Conservation (phyloP, 2,113 vertebrate species). For the Nestor notabilis region DNA sequence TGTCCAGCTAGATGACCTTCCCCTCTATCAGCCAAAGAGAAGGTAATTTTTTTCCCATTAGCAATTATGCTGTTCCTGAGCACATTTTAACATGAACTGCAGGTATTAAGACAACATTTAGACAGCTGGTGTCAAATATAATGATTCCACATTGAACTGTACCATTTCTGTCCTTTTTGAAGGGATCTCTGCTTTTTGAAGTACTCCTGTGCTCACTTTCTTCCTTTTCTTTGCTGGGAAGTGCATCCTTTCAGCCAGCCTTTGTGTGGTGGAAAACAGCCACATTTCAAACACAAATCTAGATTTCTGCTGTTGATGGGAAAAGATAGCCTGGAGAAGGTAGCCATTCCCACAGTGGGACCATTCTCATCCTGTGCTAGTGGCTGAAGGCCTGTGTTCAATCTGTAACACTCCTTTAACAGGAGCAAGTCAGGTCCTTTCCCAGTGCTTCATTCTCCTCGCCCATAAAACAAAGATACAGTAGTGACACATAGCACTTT, state of each 20-base stretch:
- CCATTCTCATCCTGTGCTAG: background rate
- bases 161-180: background rate
- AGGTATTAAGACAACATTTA: background rate
- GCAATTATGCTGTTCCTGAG: background rate
- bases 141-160: background rate
- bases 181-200: background rate
- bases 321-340: background rate
- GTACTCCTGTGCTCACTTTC: background rate
- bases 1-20: background rate
- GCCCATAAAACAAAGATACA: background rate
- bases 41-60: background rate
- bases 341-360: background rate
- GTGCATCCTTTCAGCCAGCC: background rate
- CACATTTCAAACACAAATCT: background rate
- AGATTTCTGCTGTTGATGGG: background rate
- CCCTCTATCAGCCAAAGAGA: background rate
- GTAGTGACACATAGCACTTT: background rate
- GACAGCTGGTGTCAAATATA: background rate
- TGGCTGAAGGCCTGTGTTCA: background rate
- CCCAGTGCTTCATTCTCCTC: background rate
- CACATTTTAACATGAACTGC: background rate
- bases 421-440: background rate
- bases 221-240: background rate
- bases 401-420: background rate
- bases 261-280: background rate